phyloP scores from a whole-genome alignment of 2,888 invertebrate species.

The Cynaeus angustus region DNA sequence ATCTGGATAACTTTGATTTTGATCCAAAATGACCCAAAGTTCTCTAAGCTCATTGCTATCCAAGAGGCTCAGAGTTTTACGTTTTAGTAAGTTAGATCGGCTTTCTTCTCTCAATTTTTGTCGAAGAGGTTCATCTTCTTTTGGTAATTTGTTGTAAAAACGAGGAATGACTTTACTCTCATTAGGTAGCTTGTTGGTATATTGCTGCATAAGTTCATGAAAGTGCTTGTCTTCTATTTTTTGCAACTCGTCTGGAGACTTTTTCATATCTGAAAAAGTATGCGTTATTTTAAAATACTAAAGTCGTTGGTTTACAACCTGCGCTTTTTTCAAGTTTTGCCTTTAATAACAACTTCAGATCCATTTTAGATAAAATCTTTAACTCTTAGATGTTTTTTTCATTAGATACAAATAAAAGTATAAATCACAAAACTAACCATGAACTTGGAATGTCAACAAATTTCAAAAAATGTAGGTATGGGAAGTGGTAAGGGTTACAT shows the following conservation, averaged over 20 bases:
- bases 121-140: conserved; percentile 83
- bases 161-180: conserved; percentile 80
- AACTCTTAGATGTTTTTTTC: background rate
- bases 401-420: conserved; percentile 2
- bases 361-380: conserved; percentile 56
- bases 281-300: too few relatives aligned
- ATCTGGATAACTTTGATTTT: conserved; percentile 84
- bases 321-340: conserved; percentile 74
- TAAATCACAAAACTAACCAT: conserved; percentile 10
- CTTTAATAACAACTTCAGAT: conserved; percentile 72
- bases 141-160: conserved; percentile 85
- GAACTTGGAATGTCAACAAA: conserved; percentile 15
- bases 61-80: conserved; percentile 86
- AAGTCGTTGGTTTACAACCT: too few relatives aligned
- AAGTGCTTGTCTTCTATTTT: conserved; percentile 64
- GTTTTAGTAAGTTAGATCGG: conserved; percentile 89
- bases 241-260: conserved; percentile 64
- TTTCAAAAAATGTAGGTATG: conserved; percentile 12
- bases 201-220: conserved; percentile 61
- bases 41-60: conserved; percentile 90
- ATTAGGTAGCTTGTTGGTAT: conserved; percentile 54
- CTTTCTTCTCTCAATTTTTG: conserved; percentile 92
- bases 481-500: conserved; percentile 8
- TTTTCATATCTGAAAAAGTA: conserved; percentile 28
- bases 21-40: conserved; percentile 88